Percentiles rank a stretch among this genome's conserved stretches.
phyloP scores from a whole-genome alignment of 2,797 vertebrate species.

The Toxotes lorentzi region DNA sequence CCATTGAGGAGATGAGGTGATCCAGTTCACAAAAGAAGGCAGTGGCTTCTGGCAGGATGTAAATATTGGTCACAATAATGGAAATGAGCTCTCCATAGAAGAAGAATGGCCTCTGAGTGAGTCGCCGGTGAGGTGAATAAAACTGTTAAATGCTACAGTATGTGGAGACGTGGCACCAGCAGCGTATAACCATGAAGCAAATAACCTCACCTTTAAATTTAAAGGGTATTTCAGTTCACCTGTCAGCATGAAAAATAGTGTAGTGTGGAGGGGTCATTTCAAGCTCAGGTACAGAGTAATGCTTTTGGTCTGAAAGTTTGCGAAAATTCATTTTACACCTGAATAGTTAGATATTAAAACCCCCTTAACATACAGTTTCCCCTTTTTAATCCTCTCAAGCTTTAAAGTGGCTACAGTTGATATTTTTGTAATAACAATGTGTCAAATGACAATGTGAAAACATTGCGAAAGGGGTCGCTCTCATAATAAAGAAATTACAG shows the following conservation, averaged over 20 bases:
- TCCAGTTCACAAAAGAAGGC: slow-evolving; percentile 53
- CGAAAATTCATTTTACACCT: slow-evolving; percentile 36
- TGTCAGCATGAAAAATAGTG: slow-evolving; percentile 54
- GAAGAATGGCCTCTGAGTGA: slow-evolving; percentile 23
- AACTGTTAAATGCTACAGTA: slow-evolving; percentile 11
- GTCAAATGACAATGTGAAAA: background rate
- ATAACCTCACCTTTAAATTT: slow-evolving; percentile 59
- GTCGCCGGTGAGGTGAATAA: slow-evolving; percentile 31
- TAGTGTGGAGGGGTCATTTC: slow-evolving; percentile 30
- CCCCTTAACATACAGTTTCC: background rate
- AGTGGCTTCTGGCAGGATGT: slow-evolving; percentile 26
- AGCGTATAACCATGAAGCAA: slow-evolving; percentile 40
- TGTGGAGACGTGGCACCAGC: slow-evolving; percentile 24
- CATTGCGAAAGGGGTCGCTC: background rate
- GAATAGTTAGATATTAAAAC: slow-evolving; percentile 27
- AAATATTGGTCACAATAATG: slow-evolving; percentile 49
- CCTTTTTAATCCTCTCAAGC: background rate
- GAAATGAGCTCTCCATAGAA: slow-evolving; percentile 18
- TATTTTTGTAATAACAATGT: background rate
- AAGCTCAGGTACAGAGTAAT: slow-evolving; percentile 30
- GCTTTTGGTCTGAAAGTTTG: slow-evolving; percentile 35
- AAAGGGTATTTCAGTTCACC: slow-evolving; percentile 48
- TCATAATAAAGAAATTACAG: background rate
- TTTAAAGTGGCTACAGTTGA: background rate
- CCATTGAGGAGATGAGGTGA: slow-evolving; percentile 29